Base-by-base conservation (phyloP, 2,888 invertebrate genomes). In the Eupithecia dodoneata region DNA sequence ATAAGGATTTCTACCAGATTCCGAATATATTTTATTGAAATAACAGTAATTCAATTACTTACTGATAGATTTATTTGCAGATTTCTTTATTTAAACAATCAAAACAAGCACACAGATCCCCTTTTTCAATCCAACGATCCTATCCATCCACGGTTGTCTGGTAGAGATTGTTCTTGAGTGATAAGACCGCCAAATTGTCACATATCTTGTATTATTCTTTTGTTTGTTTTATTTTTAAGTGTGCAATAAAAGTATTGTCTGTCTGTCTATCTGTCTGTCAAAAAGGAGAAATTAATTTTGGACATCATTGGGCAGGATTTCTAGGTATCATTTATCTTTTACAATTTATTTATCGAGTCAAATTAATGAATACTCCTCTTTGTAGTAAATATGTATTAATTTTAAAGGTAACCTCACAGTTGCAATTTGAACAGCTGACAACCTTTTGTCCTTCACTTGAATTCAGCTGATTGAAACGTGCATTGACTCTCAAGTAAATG, bases 401-500 rank as follows among this genome's bases (percentile, higher is more conserved):
- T 63, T 52, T 30, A 63, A 12, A 30, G 30, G 18, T 63, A 30
- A 70, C 71, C 71, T 73, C 55, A 41, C 71, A 72, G 72, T 52
- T 69, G 45, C 66, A 42, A 74, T 74, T 66, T 74, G 45, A 76
- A 72, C 76, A 80, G 74, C 80, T 78, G 73, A 65, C 67, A 70
- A 74, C 72, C 72, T 12, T 72, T 76, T 77, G 73, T 74, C 77
- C 76, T 77, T 73, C 49, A 41, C 47, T 69, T 73, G 72, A 49
- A 44, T 71, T 74, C 55, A 69, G 72, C 63, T 44, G 49, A 76
- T 52, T 75, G 70, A 52, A 66, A 72, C 71, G 72, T 76, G 10
- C 59, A 73, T 45, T 77, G 55, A 74, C 65, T 63, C 67, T 70
- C n/a, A 44, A 41, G 47, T 70, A 15, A 74, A 72, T 74, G 47